These are phyloP conservation scores for Odontamblyopus rebecca DNA, from an alignment of 2,797 vertebrate species.

Conservation along the genomic window DNA sequence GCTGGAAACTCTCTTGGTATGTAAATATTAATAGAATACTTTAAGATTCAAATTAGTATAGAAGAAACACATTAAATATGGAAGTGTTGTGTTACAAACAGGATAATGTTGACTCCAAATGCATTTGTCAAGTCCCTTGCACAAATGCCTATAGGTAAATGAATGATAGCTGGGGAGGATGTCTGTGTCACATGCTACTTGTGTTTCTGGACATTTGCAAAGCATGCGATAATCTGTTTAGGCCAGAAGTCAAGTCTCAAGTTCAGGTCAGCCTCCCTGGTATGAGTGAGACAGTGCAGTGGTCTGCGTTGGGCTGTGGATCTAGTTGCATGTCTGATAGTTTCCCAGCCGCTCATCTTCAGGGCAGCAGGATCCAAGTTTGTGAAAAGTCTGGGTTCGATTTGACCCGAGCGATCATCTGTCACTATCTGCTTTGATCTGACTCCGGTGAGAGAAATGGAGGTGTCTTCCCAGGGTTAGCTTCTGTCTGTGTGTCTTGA, in stretches of 20 bases:
- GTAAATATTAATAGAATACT: constrained; percentile 62
- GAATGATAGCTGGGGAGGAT: constrained; percentile 38
- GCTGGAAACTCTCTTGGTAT: constrained; percentile 38
- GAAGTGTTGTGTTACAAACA: constrained; percentile 38
- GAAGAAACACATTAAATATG: constrained; percentile 38
- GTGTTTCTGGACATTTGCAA: constrained; percentile 23
- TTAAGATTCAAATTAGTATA: constrained; percentile 22
- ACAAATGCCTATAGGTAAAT: constrained; percentile 15
- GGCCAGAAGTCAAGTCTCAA: constrained; percentile 15
- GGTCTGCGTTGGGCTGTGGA: background rate
- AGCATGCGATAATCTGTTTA: constrained; percentile 25
- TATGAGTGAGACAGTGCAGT: background rate
- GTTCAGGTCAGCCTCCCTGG: constrained; percentile 26
- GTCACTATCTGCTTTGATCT: constrained; percentile 35
- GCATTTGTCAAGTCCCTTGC: constrained; percentile 20
- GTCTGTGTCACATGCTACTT: constrained; percentile 33
- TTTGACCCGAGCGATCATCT: constrained; percentile 19
- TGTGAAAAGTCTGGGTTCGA: constrained; percentile 25
- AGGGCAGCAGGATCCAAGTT: constrained; percentile 11
- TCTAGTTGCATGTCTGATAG: constrained; percentile 22
- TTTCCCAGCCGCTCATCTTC: constrained; percentile 14
- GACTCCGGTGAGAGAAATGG: constrained; percentile 17
- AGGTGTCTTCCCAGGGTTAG: background rate
- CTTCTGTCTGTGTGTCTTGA: constrained; percentile 4
- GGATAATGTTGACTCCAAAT: constrained; percentile 19